Base-by-base conservation (phyloP, 2,888 invertebrate species). In the Lithophane semibrunnea region DNA sequence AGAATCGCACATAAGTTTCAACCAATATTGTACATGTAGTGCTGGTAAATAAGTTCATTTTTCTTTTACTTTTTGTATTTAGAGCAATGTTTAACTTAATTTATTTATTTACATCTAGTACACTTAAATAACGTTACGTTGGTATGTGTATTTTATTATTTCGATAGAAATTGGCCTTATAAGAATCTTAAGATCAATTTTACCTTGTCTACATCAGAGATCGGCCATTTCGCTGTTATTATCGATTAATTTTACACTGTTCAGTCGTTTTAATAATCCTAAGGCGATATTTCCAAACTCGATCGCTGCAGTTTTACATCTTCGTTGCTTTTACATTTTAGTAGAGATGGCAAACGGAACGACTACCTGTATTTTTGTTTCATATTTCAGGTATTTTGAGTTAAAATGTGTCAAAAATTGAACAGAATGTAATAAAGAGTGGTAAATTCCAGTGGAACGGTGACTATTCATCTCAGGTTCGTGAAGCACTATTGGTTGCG, bases 241-340 rank as follows among this genome's bases (percentile, higher is more conserved):
- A 87, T 87, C 74, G 82, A 82, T 76, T 73, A 77, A 75, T 85
- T 87, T 80, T 80, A 88, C 85, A 80, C 80, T 74, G 88, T 83
- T 73, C 70, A 80, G 86, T 87, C 77, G 79, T 84, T 85, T 85
- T 88, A 88, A 89, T 89, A 86, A 79, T 83, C 89, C 89, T 80
- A 77, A 78, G 90, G 90, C 90, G 73, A 88, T 90, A 89, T 88
- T 88, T 90, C 78, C 86, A 89, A 90, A 85, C 77, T 80, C 73
- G 64, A 77, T 79, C 78, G 83, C 78, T 83, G 76, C 81, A 89
- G 86, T 88, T 88, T 87, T 84, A 90, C 77, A 85, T 84, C 75
- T 85, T 84, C 73, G 72, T 89, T 86, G 89, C 90, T 89, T 90
- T 52, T 52, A 52, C 52, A 52, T 52, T 91, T 92, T 89, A 88